Conservation (phyloP, 64 coral and sea anemone species). For the Stichodactyla helianthus region DNA sequence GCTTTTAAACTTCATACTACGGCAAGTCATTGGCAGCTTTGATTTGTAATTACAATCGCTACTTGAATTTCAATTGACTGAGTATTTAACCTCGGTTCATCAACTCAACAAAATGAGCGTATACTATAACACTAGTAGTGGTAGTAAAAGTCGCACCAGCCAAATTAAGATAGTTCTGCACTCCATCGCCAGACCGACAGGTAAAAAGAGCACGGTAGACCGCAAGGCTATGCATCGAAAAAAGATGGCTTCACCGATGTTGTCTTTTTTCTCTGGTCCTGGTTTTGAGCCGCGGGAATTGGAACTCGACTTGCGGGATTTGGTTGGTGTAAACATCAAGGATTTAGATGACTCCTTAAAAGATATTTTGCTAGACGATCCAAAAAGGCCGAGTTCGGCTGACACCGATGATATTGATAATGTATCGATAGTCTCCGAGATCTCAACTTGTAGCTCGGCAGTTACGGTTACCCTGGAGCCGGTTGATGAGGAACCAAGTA, state of each 20-base stretch:
- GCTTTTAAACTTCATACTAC: neutral
- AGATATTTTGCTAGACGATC: conserved; percentile 29
- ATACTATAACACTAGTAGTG: neutral
- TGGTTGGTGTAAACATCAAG: conserved; percentile 12
- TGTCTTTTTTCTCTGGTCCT: conserved; percentile 44
- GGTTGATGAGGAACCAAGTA: conserved; percentile 44
- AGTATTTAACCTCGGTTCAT: neutral
- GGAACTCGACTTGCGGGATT: conserved; percentile 34
- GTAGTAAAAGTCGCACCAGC: conserved; percentile 12
- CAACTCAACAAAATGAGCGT: neutral
- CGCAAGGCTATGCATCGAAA: neutral
- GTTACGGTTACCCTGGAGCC: conserved; percentile 32
- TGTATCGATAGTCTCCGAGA: conserved; percentile 49
- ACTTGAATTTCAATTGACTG: conserved; percentile 17
- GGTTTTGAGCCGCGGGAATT: conserved; percentile 27
- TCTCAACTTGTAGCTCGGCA: conserved; percentile 53
- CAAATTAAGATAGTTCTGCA: conserved; percentile 27
- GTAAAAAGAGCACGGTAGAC: neutral
- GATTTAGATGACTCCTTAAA: conserved; percentile 51
- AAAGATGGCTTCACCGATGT: conserved; percentile 13
- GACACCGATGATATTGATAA: conserved; percentile 45
- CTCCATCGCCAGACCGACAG: conserved; percentile 7
- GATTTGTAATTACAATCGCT: neutral
- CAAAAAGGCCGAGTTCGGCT: neutral
- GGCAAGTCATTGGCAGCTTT: conserved; percentile 13